Evolutionary conservation across 2,113 vertebrate genomes (phyloP), one percentile per base, ranked within the genome.

Genomic region (Campylomormyrus tamandua): DNA sequence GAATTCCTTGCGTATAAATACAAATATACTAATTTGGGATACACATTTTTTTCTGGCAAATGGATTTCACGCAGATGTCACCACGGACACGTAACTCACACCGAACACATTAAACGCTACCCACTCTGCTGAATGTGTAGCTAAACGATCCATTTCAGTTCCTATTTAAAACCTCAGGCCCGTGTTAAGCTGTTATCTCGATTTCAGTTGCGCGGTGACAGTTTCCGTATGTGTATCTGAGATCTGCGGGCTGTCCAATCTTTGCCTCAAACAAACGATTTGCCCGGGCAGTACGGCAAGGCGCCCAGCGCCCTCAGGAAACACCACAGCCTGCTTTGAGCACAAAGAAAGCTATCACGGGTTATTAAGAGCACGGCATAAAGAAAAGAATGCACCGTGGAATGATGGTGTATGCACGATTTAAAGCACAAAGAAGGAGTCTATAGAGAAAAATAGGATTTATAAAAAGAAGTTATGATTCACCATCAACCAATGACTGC

Each of bases 401-500:
- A 21, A n/a, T 77, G 19, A 13, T 49, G 27, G 19, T 21, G 53
- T 10, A 21, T 3, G 24, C 15, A 7, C 56, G 5, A 46, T 46
- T 46, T 53, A 53, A 39, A 35, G 17, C n/a, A 53, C n/a, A 42
- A 42, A 86, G n/a, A 46, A 42, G 87, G 31, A 85, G n/a, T 74
- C 80, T 50, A 77, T 53, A 88, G 83, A 90, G 88, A 93, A 85
- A 48, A 91, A 31, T 39, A 58, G 91, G 90, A 93, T 93, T 87
- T 35, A 50, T 90, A 77, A 91, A 94, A 92, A 93, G 87, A 91
- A 91, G 90, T 91, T 91, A 89, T 77, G 89, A 89, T 91, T 93
- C 91, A 92, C 49, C 46, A 93, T 92, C 91, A 87, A 88, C 93
- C 90, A 66, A 2, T 90, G 90, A 88, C 90, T 77, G 88, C 87